Evolutionary conservation across 1,140 invertebrate species (phyloP).

Genomic region (Meloidogyne floridensis): DNA sequence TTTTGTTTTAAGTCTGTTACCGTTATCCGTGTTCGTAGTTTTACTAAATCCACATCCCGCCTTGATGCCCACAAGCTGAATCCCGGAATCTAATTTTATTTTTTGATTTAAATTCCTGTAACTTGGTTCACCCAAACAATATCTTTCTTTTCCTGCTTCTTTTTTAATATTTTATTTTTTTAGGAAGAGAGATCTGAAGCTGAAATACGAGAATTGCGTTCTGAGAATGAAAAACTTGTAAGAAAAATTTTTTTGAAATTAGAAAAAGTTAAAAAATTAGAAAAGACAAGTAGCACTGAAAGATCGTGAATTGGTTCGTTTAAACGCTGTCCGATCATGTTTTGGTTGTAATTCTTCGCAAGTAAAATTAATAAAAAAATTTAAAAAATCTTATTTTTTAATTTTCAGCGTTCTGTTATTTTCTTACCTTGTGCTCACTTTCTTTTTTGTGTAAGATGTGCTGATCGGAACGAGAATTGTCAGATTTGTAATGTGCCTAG

Average conservation of each 20-base stretch:
- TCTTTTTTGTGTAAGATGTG: conserved; percentile 17
- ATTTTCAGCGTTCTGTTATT: conserved; percentile 16
- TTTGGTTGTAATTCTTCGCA: neutral
- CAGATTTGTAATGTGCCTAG: conserved; percentile 16
- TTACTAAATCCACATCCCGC: too few species aligned
- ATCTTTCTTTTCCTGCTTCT: too few species aligned
- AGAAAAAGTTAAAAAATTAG: neutral
- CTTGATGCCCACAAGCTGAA: too few species aligned
- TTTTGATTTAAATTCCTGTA: too few species aligned
- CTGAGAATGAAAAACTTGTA: conserved; percentile 2
- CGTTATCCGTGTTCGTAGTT: too few species aligned
- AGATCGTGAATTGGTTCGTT: conserved; percentile 15
- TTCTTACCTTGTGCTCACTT: conserved; percentile 21
- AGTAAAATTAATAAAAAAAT: neutral
- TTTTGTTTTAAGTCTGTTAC: too few species aligned
- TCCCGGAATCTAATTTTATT: too few species aligned
- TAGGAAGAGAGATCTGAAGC: neutral
- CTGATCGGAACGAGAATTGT: neutral
- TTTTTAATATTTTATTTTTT: neutral
- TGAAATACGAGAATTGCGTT: conserved; percentile 4
- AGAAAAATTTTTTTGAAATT: neutral
- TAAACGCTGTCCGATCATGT: neutral
- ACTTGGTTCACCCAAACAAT: too few species aligned
- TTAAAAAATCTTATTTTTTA: neutral
- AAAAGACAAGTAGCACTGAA: neutral